Percentiles rank a stretch among this genome's conserved stretches.
Evolutionary conservation across 2,888 invertebrate species (phyloP).

Genomic region (Cosmorhoe ocellata): DNA sequence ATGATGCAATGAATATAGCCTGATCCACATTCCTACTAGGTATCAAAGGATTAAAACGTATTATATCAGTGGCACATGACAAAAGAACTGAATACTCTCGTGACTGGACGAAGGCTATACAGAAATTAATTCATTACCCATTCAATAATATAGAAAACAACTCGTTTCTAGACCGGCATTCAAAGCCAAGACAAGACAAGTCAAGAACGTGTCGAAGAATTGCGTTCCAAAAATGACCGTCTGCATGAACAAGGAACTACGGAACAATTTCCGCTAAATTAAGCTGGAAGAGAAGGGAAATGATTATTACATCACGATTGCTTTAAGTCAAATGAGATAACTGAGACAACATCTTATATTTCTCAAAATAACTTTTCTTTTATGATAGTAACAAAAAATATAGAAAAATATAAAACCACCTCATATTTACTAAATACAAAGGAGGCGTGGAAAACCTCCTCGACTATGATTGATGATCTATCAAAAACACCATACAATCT

Average conservation of each 20-base stretch:
- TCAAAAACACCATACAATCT: slow-evolving; percentile 39
- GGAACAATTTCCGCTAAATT: not conserved
- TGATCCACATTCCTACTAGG: slow-evolving; percentile 24
- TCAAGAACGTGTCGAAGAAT: slow-evolving; percentile 48
- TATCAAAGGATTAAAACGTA: slow-evolving; percentile 14
- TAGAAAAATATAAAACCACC: not conserved
- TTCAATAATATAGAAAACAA: slow-evolving; percentile 48
- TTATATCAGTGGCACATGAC: slow-evolving; percentile 19
- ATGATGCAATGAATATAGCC: slow-evolving; percentile 5
- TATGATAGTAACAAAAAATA: not conserved
- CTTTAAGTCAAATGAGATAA: too few species aligned
- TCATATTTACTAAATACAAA: too few species aligned
- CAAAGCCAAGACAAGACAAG: slow-evolving; percentile 50
- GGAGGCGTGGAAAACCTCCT: slow-evolving; percentile 7
- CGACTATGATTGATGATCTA: slow-evolving; percentile 45
- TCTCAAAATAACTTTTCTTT: too few species aligned
- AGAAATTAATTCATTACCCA: slow-evolving; percentile 52
- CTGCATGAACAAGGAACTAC: slow-evolving; percentile 24
- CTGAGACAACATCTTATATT: too few species aligned
- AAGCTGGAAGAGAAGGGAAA: not conserved
- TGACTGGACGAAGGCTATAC: slow-evolving; percentile 56
- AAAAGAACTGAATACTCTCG: slow-evolving; percentile 44
- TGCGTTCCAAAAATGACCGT: slow-evolving; percentile 40
- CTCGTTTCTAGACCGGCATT: slow-evolving; percentile 41
- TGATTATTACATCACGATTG: too few species aligned